Percentiles rank a stretch among this genome's conserved stretches.
These are phyloP conservation scores for Bombycilla garrulus DNA, from an alignment of 2,113 vertebrate species.

Conservation along the genomic window DNA sequence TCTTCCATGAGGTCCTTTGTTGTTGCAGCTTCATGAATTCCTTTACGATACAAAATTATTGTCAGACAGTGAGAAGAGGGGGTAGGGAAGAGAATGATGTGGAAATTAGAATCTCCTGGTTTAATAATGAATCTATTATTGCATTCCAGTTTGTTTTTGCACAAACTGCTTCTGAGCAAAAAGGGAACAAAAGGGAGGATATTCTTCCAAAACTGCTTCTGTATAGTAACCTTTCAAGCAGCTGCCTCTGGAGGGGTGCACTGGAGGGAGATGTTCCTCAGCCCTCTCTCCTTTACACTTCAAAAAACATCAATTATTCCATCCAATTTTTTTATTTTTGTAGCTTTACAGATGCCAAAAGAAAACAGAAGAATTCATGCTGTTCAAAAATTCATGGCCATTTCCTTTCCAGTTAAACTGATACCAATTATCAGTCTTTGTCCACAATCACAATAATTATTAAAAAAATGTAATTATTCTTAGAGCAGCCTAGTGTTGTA, in stretches of 20 bases:
- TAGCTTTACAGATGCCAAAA: background rate
- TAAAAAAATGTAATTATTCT: constrained; percentile 49
- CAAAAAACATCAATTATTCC: background rate
- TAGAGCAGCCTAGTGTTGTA: background rate
- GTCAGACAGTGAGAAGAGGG: constrained; percentile 18
- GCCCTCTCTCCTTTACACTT: background rate
- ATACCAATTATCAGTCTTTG: constrained; percentile 13
- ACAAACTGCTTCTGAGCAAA: constrained; percentile 29
- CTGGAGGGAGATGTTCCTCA: background rate
- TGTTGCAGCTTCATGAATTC: constrained; percentile 54
- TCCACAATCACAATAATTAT: constrained; percentile 45
- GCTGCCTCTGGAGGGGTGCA: background rate
- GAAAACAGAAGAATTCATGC: background rate
- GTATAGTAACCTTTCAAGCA: constrained; percentile 4
- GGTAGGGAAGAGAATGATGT: background rate
- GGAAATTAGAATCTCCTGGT: constrained; percentile 24
- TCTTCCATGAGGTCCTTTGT: constrained; percentile 16
- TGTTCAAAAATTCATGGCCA: constrained; percentile 23
- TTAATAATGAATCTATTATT: constrained; percentile 47
- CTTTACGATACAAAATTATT: constrained; percentile 56
- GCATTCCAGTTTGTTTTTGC: background rate
- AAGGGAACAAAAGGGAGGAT: constrained; percentile 23
- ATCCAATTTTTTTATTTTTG: background rate
- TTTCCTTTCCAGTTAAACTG: constrained; percentile 57
- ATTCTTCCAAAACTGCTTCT: background rate